These are phyloP conservation scores for Platalea minor DNA, from an alignment of 2,797 vertebrate genomes.

Conservation along the genomic window DNA sequence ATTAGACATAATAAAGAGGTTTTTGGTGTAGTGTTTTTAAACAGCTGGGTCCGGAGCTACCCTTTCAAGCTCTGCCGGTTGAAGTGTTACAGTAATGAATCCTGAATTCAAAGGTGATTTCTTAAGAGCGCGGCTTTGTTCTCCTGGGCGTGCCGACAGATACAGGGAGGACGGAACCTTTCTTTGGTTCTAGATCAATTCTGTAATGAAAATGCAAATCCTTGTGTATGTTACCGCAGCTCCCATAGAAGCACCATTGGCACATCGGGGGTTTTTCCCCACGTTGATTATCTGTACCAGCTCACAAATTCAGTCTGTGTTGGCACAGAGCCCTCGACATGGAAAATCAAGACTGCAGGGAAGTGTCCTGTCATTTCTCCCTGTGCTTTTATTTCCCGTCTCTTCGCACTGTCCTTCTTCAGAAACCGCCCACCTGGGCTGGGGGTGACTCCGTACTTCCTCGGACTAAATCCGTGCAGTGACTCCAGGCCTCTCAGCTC, in stretches of 20 bases:
- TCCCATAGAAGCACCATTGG: not conserved
- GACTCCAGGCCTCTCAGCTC: not conserved
- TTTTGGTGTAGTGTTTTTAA: not conserved
- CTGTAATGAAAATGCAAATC: slow-evolving; percentile 5
- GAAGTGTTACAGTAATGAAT: not conserved
- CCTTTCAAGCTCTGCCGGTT: not conserved
- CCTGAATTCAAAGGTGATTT: not conserved
- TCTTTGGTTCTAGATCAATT: not conserved
- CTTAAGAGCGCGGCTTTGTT: slow-evolving; percentile 1
- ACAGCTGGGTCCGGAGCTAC: not conserved
- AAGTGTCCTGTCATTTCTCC: not conserved
- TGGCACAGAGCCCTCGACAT: not conserved
- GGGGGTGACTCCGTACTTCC: not conserved
- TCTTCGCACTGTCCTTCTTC: not conserved
- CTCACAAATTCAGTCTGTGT: not conserved
- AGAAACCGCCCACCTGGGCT: not conserved
- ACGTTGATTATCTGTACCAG: not conserved
- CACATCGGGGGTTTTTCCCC: not conserved
- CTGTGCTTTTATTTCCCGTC: not conserved
- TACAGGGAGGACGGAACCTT: not conserved
- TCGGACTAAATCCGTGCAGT: slow-evolving; percentile 1
- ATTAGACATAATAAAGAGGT: not conserved
- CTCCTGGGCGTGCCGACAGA: not conserved
- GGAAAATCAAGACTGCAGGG: not conserved
- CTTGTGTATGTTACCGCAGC: not conserved